Base-by-base conservation (phyloP, 2,888 invertebrate species). In the Blomia tropicalis region DNA sequence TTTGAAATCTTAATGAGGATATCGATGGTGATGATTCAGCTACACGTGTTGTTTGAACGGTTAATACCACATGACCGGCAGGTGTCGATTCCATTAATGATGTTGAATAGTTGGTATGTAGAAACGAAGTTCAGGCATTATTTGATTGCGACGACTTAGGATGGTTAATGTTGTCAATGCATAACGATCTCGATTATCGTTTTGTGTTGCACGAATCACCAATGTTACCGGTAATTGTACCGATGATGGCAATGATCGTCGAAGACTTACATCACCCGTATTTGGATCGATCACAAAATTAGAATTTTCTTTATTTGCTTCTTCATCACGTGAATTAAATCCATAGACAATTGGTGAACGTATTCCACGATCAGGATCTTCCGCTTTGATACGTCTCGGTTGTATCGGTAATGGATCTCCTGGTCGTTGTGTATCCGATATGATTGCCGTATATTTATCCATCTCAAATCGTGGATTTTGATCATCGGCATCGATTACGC, bases 401-500 rank as follows among this genome's bases (percentile, higher is more conserved):
- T 64, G 53, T 11, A 85, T 80, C 14, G 23, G 30, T n/a, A 65
- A 27, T n/a, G 41, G 64, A 19, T 66, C 56, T 14, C 63, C 63
- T 14, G 51, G 36, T 14, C 59, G 43, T 25, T 53, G 59, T 17
- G 51, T 44, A 29, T 68, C 66, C 1, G 85, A 83, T 61, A 90
- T 70, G 5, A 79, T 75, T 0, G 85, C 82, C 44, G 80, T 80
- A 71, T 86, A 87, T 66, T 84, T 81, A 53, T 87, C 85, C 66
- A 82, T 80, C 7, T 79, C 71, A 72, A 89, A 90, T 69, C 80
- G 80, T 0, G 90, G 90, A 77, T 90, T 90, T 75, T 90, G 89
- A 74, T 90, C 90, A 70, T 90, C 90, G 0, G 89, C 88, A 73
- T 90, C 90, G 25, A 87, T 80, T 47, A 90, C 83, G 66, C 83